These are phyloP conservation scores for Felis chaus DNA, from an alignment of 2,113 vertebrate genomes.

Conservation along the genomic window DNA sequence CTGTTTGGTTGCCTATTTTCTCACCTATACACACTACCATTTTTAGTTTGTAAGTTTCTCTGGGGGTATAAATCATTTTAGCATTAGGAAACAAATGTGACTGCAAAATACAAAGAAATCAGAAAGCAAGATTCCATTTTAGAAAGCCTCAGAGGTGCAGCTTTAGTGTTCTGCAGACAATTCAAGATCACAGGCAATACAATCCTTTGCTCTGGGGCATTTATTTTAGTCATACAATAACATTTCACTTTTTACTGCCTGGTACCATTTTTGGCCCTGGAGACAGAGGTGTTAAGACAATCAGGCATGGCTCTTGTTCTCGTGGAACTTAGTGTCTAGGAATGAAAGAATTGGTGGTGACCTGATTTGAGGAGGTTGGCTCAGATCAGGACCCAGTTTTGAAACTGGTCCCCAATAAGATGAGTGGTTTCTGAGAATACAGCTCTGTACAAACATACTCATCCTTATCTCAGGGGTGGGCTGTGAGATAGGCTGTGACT, in stretches of 20 bases:
- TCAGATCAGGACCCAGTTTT: constrained; percentile 17
- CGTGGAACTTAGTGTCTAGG: neutral
- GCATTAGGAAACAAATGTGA: constrained; percentile 32
- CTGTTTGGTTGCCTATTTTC: neutral
- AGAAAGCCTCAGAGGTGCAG: neutral
- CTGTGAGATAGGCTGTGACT: neutral
- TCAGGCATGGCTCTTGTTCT: neutral
- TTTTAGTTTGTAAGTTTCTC: neutral
- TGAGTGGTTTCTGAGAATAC: neutral
- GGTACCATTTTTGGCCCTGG: neutral
- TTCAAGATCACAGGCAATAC: neutral
- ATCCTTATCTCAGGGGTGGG: too few species aligned
- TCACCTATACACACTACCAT: neutral
- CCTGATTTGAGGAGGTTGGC: neutral
- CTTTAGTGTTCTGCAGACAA: neutral
- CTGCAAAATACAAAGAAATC: constrained; percentile 9
- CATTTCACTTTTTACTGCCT: neutral
- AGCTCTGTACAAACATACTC: neutral
- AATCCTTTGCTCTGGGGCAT: neutral
- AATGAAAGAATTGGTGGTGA: neutral
- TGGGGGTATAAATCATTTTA: neutral
- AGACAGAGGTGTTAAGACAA: constrained; percentile 19
- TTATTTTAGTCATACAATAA: neutral
- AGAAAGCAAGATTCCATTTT: constrained; percentile 35
- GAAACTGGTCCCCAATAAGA: neutral